phyloP scores from a whole-genome alignment of 2,888 invertebrate species.

The Dynastes grantii region DNA sequence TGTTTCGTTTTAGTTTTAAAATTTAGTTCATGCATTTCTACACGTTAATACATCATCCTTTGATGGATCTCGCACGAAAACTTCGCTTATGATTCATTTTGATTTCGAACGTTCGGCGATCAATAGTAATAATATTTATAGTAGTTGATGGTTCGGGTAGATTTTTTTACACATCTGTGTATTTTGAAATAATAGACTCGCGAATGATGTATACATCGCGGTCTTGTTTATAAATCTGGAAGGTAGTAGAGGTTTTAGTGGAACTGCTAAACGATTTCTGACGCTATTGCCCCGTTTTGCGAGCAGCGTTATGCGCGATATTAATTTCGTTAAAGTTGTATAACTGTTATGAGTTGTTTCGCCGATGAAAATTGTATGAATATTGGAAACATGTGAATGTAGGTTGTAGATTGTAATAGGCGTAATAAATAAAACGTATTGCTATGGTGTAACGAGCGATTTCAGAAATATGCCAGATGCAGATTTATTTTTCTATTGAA shows the following conservation, averaged over 20 bases:
- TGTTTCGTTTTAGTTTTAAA: neutral
- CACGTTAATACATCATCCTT: neutral
- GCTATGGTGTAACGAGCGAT: too few relatives aligned
- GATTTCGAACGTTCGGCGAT: conserved; percentile 1
- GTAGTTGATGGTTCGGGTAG: too few relatives aligned
- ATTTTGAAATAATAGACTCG: conserved; percentile 15
- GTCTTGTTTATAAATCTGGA: conserved; percentile 13
- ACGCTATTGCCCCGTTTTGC: neutral
- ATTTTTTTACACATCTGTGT: conserved; percentile 6
- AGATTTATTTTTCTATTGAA: too few relatives aligned
- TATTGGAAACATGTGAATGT: neutral
- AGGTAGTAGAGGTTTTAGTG: conserved; percentile 14
- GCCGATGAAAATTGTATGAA: neutral
- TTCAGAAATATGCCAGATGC: too few relatives aligned
- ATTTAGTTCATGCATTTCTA: neutral
- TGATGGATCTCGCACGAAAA: neutral
- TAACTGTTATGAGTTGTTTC: conserved; percentile 3
- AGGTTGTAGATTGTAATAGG: too few relatives aligned
- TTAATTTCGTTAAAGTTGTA: neutral
- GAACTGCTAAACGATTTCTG: neutral
- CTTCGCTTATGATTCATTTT: conserved; percentile 6
- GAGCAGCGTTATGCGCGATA: neutral
- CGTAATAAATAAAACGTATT: too few relatives aligned
- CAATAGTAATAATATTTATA: too few relatives aligned
- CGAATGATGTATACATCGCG: conserved; percentile 12